Conservation (phyloP, 2,797 vertebrate species). For the Kryptopterus vitreolus region DNA sequence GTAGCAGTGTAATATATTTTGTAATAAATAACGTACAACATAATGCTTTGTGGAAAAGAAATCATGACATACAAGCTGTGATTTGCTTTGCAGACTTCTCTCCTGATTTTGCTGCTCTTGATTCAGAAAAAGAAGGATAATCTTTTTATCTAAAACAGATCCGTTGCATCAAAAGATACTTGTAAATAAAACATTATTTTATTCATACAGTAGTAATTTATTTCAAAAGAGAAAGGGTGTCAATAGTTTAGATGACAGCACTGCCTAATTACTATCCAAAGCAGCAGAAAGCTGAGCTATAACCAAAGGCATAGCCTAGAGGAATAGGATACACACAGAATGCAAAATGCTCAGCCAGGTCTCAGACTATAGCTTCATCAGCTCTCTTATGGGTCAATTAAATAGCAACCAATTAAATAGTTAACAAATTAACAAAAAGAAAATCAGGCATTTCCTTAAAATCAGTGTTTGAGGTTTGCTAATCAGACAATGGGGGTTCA, state of each 20-base stretch:
- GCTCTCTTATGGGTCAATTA: neutral
- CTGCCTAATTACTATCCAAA: neutral
- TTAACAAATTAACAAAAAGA: neutral
- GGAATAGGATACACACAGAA: neutral
- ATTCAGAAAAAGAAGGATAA: neutral
- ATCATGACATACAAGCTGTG: neutral
- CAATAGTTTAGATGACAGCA: neutral
- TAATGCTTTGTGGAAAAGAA: neutral
- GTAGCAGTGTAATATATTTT: neutral
- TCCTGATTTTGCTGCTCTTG: neutral
- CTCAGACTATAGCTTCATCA: neutral
- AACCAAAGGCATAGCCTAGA: conserved; percentile 11
- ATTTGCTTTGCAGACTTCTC: neutral
- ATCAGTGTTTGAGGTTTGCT: too few relatives aligned
- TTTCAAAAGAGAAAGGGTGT: neutral
- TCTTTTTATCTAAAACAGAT: neutral
- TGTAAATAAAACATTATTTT: neutral
- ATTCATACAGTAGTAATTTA: neutral
- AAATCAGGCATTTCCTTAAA: neutral
- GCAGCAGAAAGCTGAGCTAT: neutral
- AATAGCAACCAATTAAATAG: neutral
- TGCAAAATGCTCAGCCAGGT: neutral
- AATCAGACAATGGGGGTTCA: too few relatives aligned
- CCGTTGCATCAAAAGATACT: neutral
- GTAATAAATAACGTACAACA: neutral